Base-by-base conservation (phyloP, 2,113 vertebrate species). In the Galemys pyrenaicus region DNA sequence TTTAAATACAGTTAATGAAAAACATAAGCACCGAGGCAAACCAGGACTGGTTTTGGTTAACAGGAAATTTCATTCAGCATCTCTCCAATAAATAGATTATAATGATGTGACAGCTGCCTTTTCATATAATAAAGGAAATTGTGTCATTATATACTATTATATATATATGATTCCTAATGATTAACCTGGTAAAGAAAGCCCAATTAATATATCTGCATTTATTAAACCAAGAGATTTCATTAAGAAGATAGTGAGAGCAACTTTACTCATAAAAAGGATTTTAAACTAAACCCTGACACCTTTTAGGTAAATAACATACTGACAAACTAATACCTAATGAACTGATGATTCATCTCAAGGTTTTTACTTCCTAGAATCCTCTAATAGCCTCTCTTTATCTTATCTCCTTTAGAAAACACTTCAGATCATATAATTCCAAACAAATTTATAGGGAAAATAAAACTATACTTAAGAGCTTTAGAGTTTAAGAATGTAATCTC, bases 361-460 rank as follows among this genome's bases (percentile, higher is more conserved):
- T 75, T 96, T 74, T 91, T 87, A 91, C 88, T 89, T 93, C 68
- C 39, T 81, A 41, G 54, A 65, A 8, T 90, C 41, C 37, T 75
- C 62, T 85, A 88, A 90, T 20, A 90, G 64, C 60, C 74, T 88
- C n/a, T 67, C 70, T 65, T 89, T 80, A 44, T 41, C 56, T 95
- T 96, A 89, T 74, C 74, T 89, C 41, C 35, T 85, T 91, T 9
- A 95, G 77, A 94, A 80, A 92, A 94, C 44, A 82, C 30, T 89
- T 93, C 22, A 93, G 68, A 26, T 87, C 73, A 88, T 39, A 84
- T 65, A 93, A 96, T 95, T 77, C 95, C 41, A 85, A 93, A 95
- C 84, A 92, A 96, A 96, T 90, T 92, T 88, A 94, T 30, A 94
- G 49, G 44, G 37, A 88, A 90, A 96, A 95, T 74, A 94, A 95